phyloP scores from a whole-genome alignment of 2,113 vertebrate genomes.

The Megaceryle maxima region DNA sequence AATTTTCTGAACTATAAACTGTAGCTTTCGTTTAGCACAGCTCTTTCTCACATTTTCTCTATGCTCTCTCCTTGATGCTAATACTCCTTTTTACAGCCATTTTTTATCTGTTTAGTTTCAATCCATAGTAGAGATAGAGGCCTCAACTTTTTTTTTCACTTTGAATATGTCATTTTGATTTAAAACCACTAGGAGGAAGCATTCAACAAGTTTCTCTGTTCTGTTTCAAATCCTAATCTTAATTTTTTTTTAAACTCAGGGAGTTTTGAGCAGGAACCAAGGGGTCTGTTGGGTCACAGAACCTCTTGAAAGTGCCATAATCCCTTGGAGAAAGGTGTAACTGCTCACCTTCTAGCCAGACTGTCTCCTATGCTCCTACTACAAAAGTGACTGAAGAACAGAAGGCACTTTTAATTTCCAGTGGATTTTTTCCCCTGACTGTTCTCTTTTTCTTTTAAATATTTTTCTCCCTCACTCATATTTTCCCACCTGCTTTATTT shows the following conservation, averaged over 20 bases:
- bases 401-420: neutral
- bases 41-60: neutral
- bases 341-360: neutral
- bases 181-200: slow-evolving; percentile 63
- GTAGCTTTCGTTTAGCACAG: neutral
- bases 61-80: neutral
- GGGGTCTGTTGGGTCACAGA: neutral
- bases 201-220: slow-evolving; percentile 56
- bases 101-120: neutral
- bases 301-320: neutral
- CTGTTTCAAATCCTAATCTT: neutral
- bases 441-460: neutral
- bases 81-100: neutral
- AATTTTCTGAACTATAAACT: neutral
- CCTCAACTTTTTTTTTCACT: rapidly evolving
- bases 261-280: neutral
- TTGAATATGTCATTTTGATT: slow-evolving; percentile 5
- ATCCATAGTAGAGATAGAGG: neutral
- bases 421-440: neutral
- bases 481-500: neutral
- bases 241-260: neutral
- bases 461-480: rapidly evolving
- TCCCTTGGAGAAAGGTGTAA: neutral
- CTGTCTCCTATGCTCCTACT: neutral
- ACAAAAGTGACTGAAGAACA: neutral